Evolutionary conservation across 2,113 vertebrate species (phyloP).

Genomic region (Todiramphus chloris): DNA sequence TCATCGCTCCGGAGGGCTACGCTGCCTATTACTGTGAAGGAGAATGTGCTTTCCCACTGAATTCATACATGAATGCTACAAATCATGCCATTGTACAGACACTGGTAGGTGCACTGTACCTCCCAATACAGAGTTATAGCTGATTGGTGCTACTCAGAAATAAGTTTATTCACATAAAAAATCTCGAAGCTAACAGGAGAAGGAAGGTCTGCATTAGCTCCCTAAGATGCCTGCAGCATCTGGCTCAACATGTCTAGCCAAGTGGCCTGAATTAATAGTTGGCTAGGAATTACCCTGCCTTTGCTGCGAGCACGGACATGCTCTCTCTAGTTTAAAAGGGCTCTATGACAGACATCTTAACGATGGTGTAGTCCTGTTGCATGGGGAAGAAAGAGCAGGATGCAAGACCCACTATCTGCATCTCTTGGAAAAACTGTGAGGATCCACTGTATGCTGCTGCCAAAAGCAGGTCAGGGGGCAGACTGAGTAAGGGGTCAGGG

Average conservation of each 20-base stretch:
- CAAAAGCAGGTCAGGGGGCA: neutral
- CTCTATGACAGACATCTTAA: neutral
- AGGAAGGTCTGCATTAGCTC: neutral
- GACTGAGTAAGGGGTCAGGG: neutral
- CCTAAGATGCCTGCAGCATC: slow-evolving; percentile 5
- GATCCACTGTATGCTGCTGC: neutral
- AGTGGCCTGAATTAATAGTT: neutral
- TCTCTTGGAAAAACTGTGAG: neutral
- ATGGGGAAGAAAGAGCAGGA: neutral
- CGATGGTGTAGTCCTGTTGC: neutral
- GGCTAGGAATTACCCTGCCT: neutral
- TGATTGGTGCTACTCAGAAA: neutral
- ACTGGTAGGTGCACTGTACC: slow-evolving; percentile 80
- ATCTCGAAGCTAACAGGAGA: neutral
- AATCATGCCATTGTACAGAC: slow-evolving; percentile 98
- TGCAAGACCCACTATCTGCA: neutral
- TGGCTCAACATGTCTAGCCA: neutral
- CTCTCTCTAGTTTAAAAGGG: neutral
- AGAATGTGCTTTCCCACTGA: slow-evolving; percentile 95
- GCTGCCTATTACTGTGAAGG: slow-evolving; percentile 98
- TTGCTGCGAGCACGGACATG: slow-evolving; percentile 1
- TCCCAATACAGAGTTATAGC: neutral
- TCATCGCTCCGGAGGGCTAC: slow-evolving; percentile 95
- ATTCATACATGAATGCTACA: slow-evolving; percentile 98
- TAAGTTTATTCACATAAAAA: neutral